Evolutionary conservation across 2,888 invertebrate species (phyloP).

Genomic region (Epiblema foenella): DNA sequence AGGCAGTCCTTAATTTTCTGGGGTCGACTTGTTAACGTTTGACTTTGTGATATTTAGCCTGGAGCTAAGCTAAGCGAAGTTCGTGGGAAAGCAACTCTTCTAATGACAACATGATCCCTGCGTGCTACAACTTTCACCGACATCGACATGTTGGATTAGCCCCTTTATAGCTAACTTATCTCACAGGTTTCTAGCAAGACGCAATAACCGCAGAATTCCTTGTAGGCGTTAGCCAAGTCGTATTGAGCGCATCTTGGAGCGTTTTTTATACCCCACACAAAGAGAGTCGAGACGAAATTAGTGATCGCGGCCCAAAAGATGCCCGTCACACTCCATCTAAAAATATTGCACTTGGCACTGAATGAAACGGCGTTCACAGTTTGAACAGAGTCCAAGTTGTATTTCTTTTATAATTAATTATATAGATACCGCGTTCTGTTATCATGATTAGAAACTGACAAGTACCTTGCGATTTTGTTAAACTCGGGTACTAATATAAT

Average conservation of each 20-base stretch:
- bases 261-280: slow-evolving; percentile 50
- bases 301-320: slow-evolving; percentile 61
- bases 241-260: slow-evolving; percentile 25
- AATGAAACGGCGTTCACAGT: slow-evolving; percentile 73
- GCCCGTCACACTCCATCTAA: slow-evolving; percentile 70
- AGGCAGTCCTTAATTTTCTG: not conserved
- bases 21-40: slow-evolving; percentile 21
- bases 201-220: slow-evolving; percentile 2
- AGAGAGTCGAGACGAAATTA: slow-evolving; percentile 54
- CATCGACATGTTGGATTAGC: slow-evolving; percentile 17
- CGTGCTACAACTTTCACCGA: slow-evolving; percentile 27
- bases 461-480: slow-evolving; percentile 3
- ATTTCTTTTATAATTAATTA: slow-evolving; percentile 45
- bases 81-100: slow-evolving; percentile 28
- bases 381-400: slow-evolving; percentile 74
- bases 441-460: slow-evolving; percentile 40
- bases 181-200: not conserved
- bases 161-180: slow-evolving; percentile 12
- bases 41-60: not conserved
- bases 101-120: slow-evolving; percentile 33
- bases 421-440: slow-evolving; percentile 40
- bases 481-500: slow-evolving; percentile 21
- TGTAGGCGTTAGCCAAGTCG: not conserved
- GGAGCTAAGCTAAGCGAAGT: slow-evolving; percentile 5
- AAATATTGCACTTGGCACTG: slow-evolving; percentile 81